Percentiles rank a stretch among this genome's conserved stretches.
Conservation (phyloP, 2,888 invertebrate species). For the Sarcophaga caerulescens region DNA sequence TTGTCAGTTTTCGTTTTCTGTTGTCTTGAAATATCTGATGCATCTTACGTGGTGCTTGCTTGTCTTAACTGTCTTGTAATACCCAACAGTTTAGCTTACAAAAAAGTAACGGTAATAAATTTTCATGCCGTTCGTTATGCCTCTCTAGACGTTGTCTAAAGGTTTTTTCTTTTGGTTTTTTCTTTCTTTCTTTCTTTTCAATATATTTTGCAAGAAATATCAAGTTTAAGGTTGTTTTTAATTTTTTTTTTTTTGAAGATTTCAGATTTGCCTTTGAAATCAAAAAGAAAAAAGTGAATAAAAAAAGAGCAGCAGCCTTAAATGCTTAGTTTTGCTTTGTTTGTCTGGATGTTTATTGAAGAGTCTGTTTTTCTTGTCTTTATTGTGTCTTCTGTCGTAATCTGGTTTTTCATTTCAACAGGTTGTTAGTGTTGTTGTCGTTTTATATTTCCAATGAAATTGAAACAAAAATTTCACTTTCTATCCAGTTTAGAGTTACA, state of each 20-base stretch:
- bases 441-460: conserved; percentile 57
- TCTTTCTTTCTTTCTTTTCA: not conserved
- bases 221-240: conserved; percentile 61
- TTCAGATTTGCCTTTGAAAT: too few species aligned
- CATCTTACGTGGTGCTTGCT: not conserved
- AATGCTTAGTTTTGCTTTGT: not conserved
- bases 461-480: conserved; percentile 70
- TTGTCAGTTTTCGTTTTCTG: not conserved
- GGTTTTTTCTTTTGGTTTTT: conserved; percentile 27
- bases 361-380: conserved; percentile 23
- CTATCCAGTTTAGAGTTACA: conserved; percentile 70
- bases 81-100: not conserved
- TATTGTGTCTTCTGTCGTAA: conserved; percentile 31
- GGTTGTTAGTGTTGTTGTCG: conserved; percentile 40
- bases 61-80: not conserved
- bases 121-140: conserved; percentile 28
- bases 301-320: too few species aligned
- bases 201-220: conserved; percentile 50
- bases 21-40: not conserved
- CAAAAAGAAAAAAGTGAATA: too few species aligned
- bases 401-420: conserved; percentile 64
- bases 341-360: not conserved
- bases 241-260: too few species aligned
- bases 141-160: conserved; percentile 7
- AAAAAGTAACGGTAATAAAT: conserved; percentile 36